Percentiles rank a stretch among this genome's conserved stretches.
phyloP scores from a whole-genome alignment of 2,113 vertebrate genomes.

The Petrocephalus zakoni region DNA sequence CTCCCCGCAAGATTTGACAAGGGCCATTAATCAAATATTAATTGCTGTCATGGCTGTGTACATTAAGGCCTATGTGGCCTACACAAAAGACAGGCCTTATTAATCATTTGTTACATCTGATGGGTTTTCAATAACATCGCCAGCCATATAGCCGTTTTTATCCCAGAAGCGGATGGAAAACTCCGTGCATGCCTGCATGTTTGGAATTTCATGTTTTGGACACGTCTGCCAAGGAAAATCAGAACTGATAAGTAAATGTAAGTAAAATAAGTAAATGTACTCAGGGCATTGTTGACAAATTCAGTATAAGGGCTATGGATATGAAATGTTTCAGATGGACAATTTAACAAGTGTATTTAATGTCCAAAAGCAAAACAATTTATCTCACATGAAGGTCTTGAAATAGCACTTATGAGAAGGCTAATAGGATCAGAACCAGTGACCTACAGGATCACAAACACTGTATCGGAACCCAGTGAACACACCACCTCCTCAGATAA shows the following conservation, averaged over 20 bases:
- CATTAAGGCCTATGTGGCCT: constrained; percentile 34
- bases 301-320: neutral
- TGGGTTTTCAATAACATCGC: constrained; percentile 16
- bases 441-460: neutral
- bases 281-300: neutral
- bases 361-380: neutral
- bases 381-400: neutral
- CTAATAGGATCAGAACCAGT: neutral
- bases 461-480: neutral
- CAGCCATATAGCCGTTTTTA: neutral
- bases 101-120: constrained; percentile 22
- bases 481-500: neutral
- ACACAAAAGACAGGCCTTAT: constrained; percentile 19
- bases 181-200: neutral
- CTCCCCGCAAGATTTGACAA: constrained; percentile 20
- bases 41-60: constrained; percentile 16
- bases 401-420: neutral
- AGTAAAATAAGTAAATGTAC: neutral
- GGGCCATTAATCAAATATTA: constrained; percentile 37
- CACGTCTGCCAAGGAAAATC: neutral
- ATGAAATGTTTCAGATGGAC: neutral
- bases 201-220: neutral
- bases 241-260: neutral
- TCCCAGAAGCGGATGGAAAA: neutral
- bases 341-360: neutral